phyloP scores from a whole-genome alignment of 1,140 invertebrate genomes.

The Atta texana region DNA sequence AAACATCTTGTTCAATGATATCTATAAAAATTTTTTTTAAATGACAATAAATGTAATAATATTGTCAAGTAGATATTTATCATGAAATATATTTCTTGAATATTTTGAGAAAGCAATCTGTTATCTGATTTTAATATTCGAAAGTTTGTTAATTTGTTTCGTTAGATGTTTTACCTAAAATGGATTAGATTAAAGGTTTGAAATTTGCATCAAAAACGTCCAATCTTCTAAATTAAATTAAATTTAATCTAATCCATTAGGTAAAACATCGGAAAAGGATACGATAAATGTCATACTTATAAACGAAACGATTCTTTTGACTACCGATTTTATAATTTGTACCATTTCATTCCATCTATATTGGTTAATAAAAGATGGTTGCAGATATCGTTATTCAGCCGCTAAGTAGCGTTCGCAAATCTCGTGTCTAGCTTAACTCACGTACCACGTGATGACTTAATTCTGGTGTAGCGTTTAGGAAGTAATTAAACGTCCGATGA shows the following conservation, averaged over 20 bases:
- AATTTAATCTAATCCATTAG: neutral
- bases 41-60: too few relatives aligned
- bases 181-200: too few relatives aligned
- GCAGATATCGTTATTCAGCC: neutral
- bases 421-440: neutral
- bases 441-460: conserved; percentile 63
- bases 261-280: neutral
- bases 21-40: too few relatives aligned
- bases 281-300: neutral
- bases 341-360: neutral
- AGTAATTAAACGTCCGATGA: conserved; percentile 78
- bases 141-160: neutral
- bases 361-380: neutral
- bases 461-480: conserved; percentile 66
- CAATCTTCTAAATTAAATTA: too few relatives aligned
- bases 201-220: too few relatives aligned
- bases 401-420: conserved; percentile 26
- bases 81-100: neutral
- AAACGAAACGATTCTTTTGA: neutral
- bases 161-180: too few relatives aligned
- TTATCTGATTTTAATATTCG: neutral
- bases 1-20: too few relatives aligned
- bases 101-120: too few relatives aligned
- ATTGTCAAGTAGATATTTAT: neutral
- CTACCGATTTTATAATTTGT: neutral